phyloP scores from a whole-genome alignment of 1,140 invertebrate genomes.

The Drosophila ambigua region DNA sequence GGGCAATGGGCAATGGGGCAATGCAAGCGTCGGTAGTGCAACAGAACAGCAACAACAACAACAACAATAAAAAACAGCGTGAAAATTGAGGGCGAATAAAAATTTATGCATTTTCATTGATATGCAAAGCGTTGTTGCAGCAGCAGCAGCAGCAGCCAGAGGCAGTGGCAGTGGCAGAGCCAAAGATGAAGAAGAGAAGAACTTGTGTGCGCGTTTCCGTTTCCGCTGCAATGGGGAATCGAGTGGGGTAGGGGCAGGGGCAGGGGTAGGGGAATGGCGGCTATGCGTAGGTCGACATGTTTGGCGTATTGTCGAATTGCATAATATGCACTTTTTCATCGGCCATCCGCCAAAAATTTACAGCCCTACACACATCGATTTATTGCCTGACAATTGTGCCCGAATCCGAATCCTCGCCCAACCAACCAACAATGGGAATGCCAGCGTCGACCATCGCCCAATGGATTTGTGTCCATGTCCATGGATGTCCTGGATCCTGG shows the following conservation, averaged over 20 bases:
- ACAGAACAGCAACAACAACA: slow-evolving; percentile 44
- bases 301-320: slow-evolving; percentile 82
- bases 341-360: slow-evolving; percentile 81
- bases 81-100: slow-evolving; percentile 57
- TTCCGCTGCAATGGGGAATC: slow-evolving; percentile 56
- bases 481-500: slow-evolving; percentile 22
- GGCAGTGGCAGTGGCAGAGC: slow-evolving; percentile 3
- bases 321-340: slow-evolving; percentile 83
- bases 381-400: slow-evolving; percentile 83
- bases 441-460: slow-evolving; percentile 48
- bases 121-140: slow-evolving; percentile 72
- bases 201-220: slow-evolving; percentile 78
- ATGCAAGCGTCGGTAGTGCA: slow-evolving; percentile 59
- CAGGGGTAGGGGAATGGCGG: slow-evolving; percentile 18
- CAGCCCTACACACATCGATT: slow-evolving; percentile 83
- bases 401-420: slow-evolving; percentile 51
- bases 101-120: slow-evolving; percentile 84
- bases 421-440: slow-evolving; percentile 66
- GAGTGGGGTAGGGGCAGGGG: slow-evolving; percentile 10
- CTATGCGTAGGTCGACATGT: slow-evolving; percentile 71
- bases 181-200: slow-evolving; percentile 69
- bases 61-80: slow-evolving; percentile 23
- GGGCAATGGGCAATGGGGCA: slow-evolving; percentile 29
- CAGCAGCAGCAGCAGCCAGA: not conserved
- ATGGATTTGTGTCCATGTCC: slow-evolving; percentile 71